Evolutionary conservation across 2,113 vertebrate genomes (phyloP).

Genomic region (Coregonus clupeaformis): DNA sequence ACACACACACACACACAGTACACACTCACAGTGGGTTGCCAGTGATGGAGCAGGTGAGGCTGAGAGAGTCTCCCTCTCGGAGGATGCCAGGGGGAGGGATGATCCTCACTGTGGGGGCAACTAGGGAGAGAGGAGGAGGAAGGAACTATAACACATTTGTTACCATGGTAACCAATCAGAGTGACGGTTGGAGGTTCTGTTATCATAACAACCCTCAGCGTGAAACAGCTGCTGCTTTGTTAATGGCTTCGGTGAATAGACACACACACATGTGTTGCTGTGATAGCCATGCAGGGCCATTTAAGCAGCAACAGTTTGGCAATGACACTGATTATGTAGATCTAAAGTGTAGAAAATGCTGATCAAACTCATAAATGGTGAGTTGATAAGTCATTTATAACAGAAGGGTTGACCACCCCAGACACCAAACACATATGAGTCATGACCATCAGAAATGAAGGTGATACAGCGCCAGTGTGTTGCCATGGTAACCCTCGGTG

Average conservation of each 20-base stretch:
- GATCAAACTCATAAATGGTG: too few relatives aligned
- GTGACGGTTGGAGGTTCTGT: constrained; percentile 60
- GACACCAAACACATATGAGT: too few relatives aligned
- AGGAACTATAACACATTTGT: constrained; percentile 33
- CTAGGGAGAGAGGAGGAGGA: constrained; percentile 48
- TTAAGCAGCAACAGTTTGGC: neutral
- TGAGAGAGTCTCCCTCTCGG: constrained; percentile 86
- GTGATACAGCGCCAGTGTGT: neutral
- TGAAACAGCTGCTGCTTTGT: constrained; percentile 51
- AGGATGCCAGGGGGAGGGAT: constrained; percentile 81
- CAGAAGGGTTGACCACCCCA: too few relatives aligned
- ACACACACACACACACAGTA: constrained; percentile 13
- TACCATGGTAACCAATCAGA: constrained; percentile 56
- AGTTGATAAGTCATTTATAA: too few relatives aligned
- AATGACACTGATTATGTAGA: neutral
- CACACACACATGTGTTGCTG: neutral
- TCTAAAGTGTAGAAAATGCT: neutral
- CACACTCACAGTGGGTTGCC: constrained; percentile 86
- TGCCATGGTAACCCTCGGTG: neutral
- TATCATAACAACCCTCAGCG: constrained; percentile 51
- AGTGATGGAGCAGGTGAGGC: constrained; percentile 80
- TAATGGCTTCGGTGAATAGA: neutral
- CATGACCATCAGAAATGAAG: too few relatives aligned
- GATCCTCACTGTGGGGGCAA: constrained; percentile 85
- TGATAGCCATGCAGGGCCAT: neutral